phyloP scores from a whole-genome alignment of 2,888 invertebrate genomes.

The Steinernema hermaphroditum region DNA sequence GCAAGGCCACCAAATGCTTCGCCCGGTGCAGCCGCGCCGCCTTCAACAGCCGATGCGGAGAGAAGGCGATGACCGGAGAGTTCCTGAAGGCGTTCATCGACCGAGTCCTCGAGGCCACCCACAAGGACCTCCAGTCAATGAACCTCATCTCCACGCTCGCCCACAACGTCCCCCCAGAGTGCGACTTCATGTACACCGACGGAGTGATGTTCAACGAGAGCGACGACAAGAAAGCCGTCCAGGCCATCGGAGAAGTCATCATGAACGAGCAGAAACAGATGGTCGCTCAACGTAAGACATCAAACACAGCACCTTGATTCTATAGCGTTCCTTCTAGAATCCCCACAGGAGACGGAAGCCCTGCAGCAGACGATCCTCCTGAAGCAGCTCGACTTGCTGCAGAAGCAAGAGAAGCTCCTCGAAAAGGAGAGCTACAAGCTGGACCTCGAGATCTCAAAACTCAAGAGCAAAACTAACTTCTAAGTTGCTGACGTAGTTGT shows the following conservation, averaged over 20 bases:
- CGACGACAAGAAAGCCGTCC: slow-evolving; percentile 26
- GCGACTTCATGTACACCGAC: slow-evolving; percentile 37
- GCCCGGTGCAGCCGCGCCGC: slow-evolving; percentile 34
- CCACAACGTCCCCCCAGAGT: slow-evolving; percentile 33
- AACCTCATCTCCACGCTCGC: slow-evolving; percentile 33
- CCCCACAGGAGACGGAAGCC: background rate
- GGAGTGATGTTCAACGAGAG: slow-evolving; percentile 36
- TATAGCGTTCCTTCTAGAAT: too few species aligned
- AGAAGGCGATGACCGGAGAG: slow-evolving; percentile 17
- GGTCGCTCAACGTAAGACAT: background rate
- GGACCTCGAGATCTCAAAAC: slow-evolving; percentile 30
- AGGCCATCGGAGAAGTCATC: slow-evolving; percentile 31
- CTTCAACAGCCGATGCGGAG: slow-evolving; percentile 32
- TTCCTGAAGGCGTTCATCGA: slow-evolving; percentile 32
- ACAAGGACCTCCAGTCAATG: slow-evolving; percentile 34
- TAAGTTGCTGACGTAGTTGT: background rate
- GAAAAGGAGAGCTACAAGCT: slow-evolving; percentile 32
- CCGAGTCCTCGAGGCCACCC: slow-evolving; percentile 32
- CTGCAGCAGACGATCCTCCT: slow-evolving; percentile 21
- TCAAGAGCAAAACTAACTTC: background rate
- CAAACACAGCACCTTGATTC: too few species aligned
- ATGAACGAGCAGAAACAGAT: slow-evolving; percentile 22
- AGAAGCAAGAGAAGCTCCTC: slow-evolving; percentile 36
- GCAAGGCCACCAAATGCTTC: slow-evolving; percentile 31
- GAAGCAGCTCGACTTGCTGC: slow-evolving; percentile 35